Evolutionary conservation across 2,797 vertebrate species (phyloP).

Genomic region (Toxotes lorentzi): DNA sequence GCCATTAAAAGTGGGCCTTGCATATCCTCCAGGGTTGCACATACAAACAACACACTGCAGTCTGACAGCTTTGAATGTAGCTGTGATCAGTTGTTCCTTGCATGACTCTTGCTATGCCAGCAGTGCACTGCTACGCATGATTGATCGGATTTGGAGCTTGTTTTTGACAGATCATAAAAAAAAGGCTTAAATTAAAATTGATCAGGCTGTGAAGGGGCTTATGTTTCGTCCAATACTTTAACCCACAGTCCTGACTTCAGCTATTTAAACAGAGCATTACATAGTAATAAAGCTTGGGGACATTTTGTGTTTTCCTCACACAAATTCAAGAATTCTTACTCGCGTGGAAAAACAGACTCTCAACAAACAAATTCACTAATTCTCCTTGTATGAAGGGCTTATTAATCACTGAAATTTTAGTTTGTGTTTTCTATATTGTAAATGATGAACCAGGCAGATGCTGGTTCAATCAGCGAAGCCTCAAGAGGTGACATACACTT

Average conservation of each 20-base stretch:
- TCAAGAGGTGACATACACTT: conserved; percentile 66
- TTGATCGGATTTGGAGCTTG: conserved; percentile 60
- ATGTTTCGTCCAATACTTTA: conserved; percentile 37
- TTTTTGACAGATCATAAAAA: conserved; percentile 64
- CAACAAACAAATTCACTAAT: conserved; percentile 4
- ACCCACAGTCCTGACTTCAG: conserved; percentile 16
- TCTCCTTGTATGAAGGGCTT: conserved; percentile 51
- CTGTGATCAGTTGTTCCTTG: conserved; percentile 62
- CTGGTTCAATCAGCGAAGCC: conserved; percentile 53
- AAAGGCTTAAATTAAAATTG: conserved; percentile 62
- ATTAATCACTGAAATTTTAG: conserved; percentile 35
- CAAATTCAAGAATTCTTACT: conserved; percentile 10
- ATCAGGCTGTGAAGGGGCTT: conserved; percentile 47
- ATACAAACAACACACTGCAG: conserved; percentile 40
- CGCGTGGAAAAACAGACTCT: not conserved
- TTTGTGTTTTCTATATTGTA: conserved; percentile 14
- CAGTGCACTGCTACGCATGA: conserved; percentile 61
- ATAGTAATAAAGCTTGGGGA: conserved; percentile 5
- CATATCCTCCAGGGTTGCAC: conserved; percentile 38
- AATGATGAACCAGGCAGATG: conserved; percentile 45
- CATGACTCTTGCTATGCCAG: conserved; percentile 59
- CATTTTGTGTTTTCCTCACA: not conserved
- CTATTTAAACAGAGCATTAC: conserved; percentile 5
- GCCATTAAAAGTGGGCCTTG: conserved; percentile 47
- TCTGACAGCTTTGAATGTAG: conserved; percentile 52